Base-by-base conservation (phyloP, 2,888 invertebrate genomes). In the Epirrhoe alternata region DNA sequence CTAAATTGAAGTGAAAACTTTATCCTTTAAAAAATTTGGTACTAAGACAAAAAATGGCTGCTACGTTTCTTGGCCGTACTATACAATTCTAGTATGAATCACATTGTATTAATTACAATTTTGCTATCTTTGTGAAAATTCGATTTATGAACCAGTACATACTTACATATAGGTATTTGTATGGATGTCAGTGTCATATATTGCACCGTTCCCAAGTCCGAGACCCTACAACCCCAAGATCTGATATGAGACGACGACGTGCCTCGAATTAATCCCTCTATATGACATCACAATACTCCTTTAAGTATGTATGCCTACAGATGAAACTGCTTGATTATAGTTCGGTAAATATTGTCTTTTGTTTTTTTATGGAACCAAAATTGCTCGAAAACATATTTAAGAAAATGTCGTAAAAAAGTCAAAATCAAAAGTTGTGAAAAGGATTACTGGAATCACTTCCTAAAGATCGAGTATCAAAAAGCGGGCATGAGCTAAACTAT, bases 211-310 rank as follows among this genome's bases (percentile, higher is more conserved):
- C 82, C 82, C 81, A 79, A 80, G 80, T 77, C 78, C 80, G 77
- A 83, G 80, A 83, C 87, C 86, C 84, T 74, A 76, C 84, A 78
- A 82, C 85, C 85, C 87, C 84, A 79, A 83, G 89, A 91, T 90
- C 91, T 83, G 91, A 90, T 91, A 90, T 86, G 88, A 82, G 80
- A 74, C 77, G 78, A 70, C 83, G 85, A 91, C 90, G 91, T 91
- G 90, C 85, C 83, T 84, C 83, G 89, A 87, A 90, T 90, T 91
- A 90, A 91, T 91, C 87, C 87, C 85, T 85, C 84, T 77, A 82
- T 86, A 83, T 86, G 88, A 86, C 87, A 82, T 80, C 84, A 86
- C 83, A 83, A 86, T 83, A 87, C 85, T 14, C 77, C 38, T 74
- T 65, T 69, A 69, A 74, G 61, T 35, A 69, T 64, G 69, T 55